These are phyloP conservation scores for Sphaerodactylus townsendi DNA, from an alignment of 2,113 vertebrate species.

Conservation along the genomic window DNA sequence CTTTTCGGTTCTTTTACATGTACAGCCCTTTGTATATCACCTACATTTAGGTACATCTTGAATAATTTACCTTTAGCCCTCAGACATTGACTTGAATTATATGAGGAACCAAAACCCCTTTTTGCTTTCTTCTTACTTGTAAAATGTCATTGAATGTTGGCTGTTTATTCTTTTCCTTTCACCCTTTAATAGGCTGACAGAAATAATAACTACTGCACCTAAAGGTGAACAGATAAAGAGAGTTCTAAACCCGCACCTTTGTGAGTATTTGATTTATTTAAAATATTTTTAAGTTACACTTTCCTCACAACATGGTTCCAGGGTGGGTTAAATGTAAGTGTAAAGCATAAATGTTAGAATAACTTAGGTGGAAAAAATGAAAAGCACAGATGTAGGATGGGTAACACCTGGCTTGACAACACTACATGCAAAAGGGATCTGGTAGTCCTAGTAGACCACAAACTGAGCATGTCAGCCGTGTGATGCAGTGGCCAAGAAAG, in stretches of 20 bases:
- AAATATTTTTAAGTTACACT: not conserved
- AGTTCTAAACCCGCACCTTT: constrained; percentile 89
- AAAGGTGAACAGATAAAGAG: constrained; percentile 91
- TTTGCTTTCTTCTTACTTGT: not conserved
- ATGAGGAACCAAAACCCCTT: rapidly evolving
- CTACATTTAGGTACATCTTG: not conserved
- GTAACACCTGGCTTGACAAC: no score
- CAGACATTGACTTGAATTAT: no score
- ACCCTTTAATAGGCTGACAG: constrained; percentile 79
- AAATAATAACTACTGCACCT: constrained; percentile 80
- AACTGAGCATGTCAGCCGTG: no score
- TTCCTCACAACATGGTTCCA: no score
- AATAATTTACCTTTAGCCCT: not conserved
- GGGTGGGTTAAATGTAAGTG: no score
- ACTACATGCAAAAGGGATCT: no score
- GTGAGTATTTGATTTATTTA: constrained; percentile 76
- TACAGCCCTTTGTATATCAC: not conserved
- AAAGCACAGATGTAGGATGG: no score
- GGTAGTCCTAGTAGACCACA: no score
- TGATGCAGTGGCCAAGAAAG: no score
- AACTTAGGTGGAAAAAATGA: no score
- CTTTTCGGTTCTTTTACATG: no score
- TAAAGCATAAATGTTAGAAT: no score
- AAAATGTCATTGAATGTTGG: not conserved
- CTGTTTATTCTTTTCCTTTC: not conserved